Evolutionary conservation across 2,797 vertebrate species (phyloP).

Genomic region (Clamator glandarius): DNA sequence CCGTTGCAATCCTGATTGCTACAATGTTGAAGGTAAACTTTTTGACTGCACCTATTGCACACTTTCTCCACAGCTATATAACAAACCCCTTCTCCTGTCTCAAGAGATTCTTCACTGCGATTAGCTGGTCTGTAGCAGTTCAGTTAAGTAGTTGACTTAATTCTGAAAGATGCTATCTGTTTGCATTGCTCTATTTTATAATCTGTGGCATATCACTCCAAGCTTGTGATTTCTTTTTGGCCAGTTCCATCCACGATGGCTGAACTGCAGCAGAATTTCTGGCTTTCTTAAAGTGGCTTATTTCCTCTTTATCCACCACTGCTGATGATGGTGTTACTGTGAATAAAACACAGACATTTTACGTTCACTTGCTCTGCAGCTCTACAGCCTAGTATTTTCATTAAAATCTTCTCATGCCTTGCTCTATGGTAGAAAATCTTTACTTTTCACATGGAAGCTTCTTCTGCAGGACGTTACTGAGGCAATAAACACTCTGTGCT

Average conservation of each 20-base stretch:
- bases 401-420: neutral
- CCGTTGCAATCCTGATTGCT: constrained; percentile 26
- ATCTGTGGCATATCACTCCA: constrained; percentile 93
- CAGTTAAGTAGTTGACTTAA: neutral
- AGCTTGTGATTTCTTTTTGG: constrained; percentile 97
- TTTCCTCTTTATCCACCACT: constrained; percentile 79
- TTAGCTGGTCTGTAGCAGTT: constrained; percentile 40
- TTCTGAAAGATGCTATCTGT: neutral
- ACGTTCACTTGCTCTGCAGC: neutral
- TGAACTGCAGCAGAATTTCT: constrained; percentile 77
- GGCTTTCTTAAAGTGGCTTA: constrained; percentile 78
- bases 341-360: neutral
- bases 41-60: constrained; percentile 56
- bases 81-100: constrained; percentile 41
- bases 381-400: neutral
- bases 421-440: neutral
- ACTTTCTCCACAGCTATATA: constrained; percentile 22
- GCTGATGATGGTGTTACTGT: constrained; percentile 57
- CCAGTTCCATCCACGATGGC: constrained; percentile 97
- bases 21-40: constrained; percentile 50
- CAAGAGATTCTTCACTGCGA: constrained; percentile 44
- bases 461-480: neutral
- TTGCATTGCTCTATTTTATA: constrained; percentile 73
- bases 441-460: neutral
- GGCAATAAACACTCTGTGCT: neutral